phyloP scores from a whole-genome alignment of 2,113 vertebrate species.

The Hydropotes inermis region DNA sequence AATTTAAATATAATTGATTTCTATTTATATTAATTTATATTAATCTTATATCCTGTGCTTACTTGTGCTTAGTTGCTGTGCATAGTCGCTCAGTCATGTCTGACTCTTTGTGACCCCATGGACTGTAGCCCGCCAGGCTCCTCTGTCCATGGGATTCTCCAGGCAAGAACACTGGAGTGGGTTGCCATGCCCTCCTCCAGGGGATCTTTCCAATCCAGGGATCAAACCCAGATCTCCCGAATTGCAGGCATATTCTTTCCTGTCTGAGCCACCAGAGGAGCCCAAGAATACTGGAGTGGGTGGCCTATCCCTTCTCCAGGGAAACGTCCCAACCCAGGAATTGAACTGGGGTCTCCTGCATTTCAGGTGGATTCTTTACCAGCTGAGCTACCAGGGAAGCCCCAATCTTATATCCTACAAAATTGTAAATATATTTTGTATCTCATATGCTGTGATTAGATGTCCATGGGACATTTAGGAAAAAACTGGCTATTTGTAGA shows the following conservation, averaged over 20 bases:
- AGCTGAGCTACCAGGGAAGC: neutral
- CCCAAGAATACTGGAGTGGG: neutral
- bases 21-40: neutral
- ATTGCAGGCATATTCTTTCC: neutral
- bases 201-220: neutral
- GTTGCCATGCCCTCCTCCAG: neutral
- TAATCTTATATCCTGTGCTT: neutral
- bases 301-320: neutral
- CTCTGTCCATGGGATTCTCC: neutral
- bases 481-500: neutral
- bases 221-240: fast-evolving
- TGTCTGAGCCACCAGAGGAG: neutral
- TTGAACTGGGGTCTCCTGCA: neutral
- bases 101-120: neutral
- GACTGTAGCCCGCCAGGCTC: neutral
- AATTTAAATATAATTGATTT: neutral
- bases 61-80: neutral
- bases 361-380: neutral
- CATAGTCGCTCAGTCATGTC: fast-evolving
- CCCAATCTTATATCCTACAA: neutral
- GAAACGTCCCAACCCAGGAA: neutral
- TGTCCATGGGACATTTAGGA: neutral
- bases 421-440: neutral
- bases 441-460: neutral
- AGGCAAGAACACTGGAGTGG: neutral